A percentile compares a stretch with the other conserved stretches of the same genome.
Conservation (phyloP, 2,797 vertebrate species). For the Onychomys arenicola region DNA sequence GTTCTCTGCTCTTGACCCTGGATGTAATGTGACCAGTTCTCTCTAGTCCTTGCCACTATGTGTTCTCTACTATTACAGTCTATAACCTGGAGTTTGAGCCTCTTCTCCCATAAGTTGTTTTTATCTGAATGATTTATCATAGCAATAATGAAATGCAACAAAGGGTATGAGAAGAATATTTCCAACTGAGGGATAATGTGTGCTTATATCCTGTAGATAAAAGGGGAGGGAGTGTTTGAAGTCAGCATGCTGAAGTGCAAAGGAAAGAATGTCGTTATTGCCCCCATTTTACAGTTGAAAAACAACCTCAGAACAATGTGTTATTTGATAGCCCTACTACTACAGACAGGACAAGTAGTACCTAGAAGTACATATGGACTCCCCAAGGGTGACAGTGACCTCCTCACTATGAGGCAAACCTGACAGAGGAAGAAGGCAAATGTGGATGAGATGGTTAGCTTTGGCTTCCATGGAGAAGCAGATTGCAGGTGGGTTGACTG, state of each 20-base stretch:
- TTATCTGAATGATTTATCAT: neutral
- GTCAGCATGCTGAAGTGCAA: neutral
- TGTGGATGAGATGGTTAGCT: neutral
- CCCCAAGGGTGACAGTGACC: neutral
- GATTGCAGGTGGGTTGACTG: no score
- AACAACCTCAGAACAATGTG: neutral
- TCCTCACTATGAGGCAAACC: neutral
- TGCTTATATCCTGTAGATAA: neutral
- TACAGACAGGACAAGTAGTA: no score
- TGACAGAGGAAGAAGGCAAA: neutral
- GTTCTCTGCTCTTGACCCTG: neutral
- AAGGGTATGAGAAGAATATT: neutral
- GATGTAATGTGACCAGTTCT: neutral
- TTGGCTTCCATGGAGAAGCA: neutral
- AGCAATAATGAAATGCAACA: neutral
- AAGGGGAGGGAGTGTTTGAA: fast-evolving
- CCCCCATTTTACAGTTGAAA: neutral
- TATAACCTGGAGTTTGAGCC: neutral
- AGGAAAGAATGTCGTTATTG: neutral
- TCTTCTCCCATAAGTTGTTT: neutral
- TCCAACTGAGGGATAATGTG: neutral
- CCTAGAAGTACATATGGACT: neutral
- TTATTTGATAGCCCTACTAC: neutral
- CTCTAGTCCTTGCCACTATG: neutral
- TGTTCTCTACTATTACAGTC: no score